These are phyloP conservation scores for Phaetusa simplex DNA, from an alignment of 2,113 vertebrate genomes.

Conservation along the genomic window DNA sequence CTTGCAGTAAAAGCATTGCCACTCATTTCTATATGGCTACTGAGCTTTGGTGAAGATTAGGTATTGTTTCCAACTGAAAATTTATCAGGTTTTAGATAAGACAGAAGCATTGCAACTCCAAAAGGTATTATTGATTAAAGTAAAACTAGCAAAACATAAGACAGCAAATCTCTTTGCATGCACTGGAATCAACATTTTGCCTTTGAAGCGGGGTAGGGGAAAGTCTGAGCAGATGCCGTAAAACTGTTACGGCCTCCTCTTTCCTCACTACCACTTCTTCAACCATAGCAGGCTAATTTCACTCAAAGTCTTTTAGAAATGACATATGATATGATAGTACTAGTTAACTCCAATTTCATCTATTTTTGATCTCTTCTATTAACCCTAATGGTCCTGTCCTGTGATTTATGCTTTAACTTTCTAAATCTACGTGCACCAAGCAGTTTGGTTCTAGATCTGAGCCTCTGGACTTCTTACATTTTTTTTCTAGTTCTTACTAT, in stretches of 20 bases:
- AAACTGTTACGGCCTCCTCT: neutral
- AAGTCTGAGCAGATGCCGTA: neutral
- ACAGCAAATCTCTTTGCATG: neutral
- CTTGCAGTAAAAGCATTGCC: neutral
- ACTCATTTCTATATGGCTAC: neutral
- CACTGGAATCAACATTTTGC: neutral
- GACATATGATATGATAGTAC: neutral
- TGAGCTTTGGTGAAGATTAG: neutral
- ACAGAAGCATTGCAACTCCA: neutral
- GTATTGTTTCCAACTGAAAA: neutral
- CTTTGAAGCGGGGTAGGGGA: rapidly evolving
- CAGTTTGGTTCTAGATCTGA: neutral
- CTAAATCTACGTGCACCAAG: neutral
- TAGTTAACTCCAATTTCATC: neutral
- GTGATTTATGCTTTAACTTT: neutral
- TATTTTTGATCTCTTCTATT: neutral
- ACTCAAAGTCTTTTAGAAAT: neutral
- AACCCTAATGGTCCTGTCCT: neutral
- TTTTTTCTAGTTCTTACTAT: neutral
- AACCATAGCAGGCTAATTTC: neutral
- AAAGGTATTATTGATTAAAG: neutral
- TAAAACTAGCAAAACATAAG: neutral
- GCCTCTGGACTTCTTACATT: neutral
- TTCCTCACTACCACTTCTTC: neutral
- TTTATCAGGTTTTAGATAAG: neutral